Evolutionary conservation across 2,113 vertebrate genomes (phyloP), one percentile per base, ranked within the genome.

Genomic region (Ameiurus melas): DNA sequence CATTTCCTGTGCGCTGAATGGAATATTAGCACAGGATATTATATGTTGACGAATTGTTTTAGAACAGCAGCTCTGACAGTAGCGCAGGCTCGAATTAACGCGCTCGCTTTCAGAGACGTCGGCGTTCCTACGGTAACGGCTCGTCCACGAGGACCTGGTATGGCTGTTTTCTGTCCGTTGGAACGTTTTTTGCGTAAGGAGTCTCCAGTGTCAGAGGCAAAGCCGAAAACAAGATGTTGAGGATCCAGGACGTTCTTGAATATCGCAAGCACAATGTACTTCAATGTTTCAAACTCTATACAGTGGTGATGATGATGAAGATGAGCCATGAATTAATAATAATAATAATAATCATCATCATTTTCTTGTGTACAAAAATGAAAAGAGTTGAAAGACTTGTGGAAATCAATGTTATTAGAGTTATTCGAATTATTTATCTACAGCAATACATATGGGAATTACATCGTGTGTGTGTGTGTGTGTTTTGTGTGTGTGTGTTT

Each of bases 1-100:
- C 55, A 73, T 84, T 90, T 87, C 70, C 86, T 85, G 77, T 80
- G 51, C 78, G 68, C 22, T 22, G 70, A 85, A 39, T 66, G 80
- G 64, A 43, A 82, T 53, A 81, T 58, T 71, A 71, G 68, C 39
- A 25, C 75, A 78, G 78, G 79, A 60, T 58, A n/a, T 81, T 20
- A 19, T 16, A 5, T 1, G 78, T 27, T 78, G 43, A 78, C 51
- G 4, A 27, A 51, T 30, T 14, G 43, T 16, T 79, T 3, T 16
- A 43, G 39, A 20, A n/a, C 43, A 14, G 22, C 22, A 27, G 73
- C 43, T 8, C 12, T 53, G 30, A 78, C 43, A 39, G 22, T 2
- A 16, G 17, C 19, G 36, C 71, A 73, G 39, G 36, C 25, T 25
- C 25, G 25, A 13, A 75, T 22, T 27, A 53, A 19, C 7, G 27